Base-by-base conservation (phyloP, 1,140 invertebrate genomes). In the Triops longicaudatus region DNA sequence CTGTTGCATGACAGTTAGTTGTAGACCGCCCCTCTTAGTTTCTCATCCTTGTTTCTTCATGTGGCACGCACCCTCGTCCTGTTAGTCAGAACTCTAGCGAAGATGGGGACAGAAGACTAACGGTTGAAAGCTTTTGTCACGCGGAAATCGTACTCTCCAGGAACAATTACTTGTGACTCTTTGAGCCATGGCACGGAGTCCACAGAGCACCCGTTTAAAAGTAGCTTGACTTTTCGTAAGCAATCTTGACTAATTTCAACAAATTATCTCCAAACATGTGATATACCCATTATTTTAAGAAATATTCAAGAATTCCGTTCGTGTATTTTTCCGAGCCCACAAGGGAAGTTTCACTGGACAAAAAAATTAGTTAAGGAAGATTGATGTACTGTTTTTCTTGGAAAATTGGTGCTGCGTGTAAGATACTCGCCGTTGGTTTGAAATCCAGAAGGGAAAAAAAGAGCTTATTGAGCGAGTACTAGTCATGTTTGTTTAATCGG, bases 101-200 rank as follows among this genome's bases (percentile, higher is more conserved):
- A 63, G 17, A 6, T 22, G 17, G 22, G 22, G 22, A 12, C 50
- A 63, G 17, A n/a, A 17, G 50, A 63, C 50, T 22, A 63, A 63
- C 14, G 50, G n/a, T 63, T 63, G 50, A 63, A 63, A 63, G 50
- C 50, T 63, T 63, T 63, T 63, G 50, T 63, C 50, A 63, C 50
- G 50, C 31, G 31, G 31, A 7, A 37, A 37, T 37, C 31, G 31
- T 37, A 37, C 31, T 4, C 50, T 63, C 50, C 50, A 22, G 22
- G 50, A 22, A 22, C 22, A 63, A 63, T 37, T 63, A 63, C 50
- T 63, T 63, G 50, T 63, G 50, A 63, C 50, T 63, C 50, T 63
- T 63, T 63, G 50, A 14, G 9, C 50, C 50, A 63, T 63, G 44
- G 50, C 50, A 63, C 50, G 50, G n/a, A 63, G 50, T 63, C 10